A percentile compares a stretch with the other conserved stretches of the same genome.
These are phyloP conservation scores for Aleiodes alternator DNA, from an alignment of 2,888 invertebrate species.

Conservation along the genomic window DNA sequence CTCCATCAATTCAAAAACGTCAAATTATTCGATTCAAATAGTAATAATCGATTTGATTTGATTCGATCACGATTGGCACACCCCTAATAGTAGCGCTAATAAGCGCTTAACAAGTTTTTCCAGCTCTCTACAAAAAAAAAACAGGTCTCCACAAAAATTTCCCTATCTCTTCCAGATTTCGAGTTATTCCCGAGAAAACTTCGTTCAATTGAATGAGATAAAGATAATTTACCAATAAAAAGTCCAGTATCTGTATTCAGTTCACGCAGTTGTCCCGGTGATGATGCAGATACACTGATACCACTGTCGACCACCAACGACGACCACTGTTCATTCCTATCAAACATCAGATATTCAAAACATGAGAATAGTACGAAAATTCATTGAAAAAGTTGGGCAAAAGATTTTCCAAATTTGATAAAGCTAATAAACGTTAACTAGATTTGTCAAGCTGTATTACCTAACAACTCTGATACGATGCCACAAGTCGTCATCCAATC, in stretches of 20 bases:
- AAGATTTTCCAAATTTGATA: neutral
- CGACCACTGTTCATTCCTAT: constrained; percentile 90
- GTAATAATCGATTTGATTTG: no score
- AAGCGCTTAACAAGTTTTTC: neutral
- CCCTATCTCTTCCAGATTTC: no score
- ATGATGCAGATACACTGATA: constrained; percentile 86
- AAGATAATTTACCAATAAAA: constrained; percentile 83
- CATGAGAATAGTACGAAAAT: neutral
- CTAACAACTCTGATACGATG: constrained; percentile 86
- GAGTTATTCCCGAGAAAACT: neutral
- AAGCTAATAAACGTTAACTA: constrained; percentile 15
- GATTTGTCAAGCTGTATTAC: constrained; percentile 74
- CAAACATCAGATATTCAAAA: no score
- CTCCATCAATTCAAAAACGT: no score
- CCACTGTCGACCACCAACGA: constrained; percentile 93
- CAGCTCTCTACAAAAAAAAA: neutral
- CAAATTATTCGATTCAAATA: no score
- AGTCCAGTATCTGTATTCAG: constrained; percentile 92
- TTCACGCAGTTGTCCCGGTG: constrained; percentile 90
- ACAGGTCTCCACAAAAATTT: neutral
- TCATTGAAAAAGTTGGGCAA: neutral
- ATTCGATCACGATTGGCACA: no score
- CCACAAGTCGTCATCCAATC: constrained; percentile 93
- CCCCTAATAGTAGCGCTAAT: no score
- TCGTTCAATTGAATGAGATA: neutral